Evolutionary conservation across 2,113 vertebrate species (phyloP), one percentile per base, ranked within the genome.

Genomic region (Tenebrosternarchus preto): DNA sequence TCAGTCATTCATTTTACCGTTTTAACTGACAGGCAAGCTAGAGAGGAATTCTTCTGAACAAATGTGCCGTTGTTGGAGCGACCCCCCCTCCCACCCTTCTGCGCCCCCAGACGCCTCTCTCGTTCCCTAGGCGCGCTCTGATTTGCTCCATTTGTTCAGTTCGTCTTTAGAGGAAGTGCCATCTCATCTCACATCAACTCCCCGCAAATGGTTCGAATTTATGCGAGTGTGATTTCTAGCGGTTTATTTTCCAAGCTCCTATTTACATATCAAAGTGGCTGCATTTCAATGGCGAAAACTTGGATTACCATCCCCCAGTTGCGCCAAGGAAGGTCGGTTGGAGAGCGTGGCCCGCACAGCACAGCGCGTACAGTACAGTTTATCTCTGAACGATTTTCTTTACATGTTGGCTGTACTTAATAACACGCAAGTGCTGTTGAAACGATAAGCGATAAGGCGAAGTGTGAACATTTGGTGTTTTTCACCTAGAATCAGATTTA

Each of bases 221-320:
- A 50, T 50, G 43, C 43, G 43, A 68, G 90, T 93, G 91, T 90
- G 91, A 92, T 90, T 92, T 90, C 88, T 91, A 83, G 87, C 89
- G 55, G 87, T 75, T 90, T 90, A 33, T 53, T 92, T 90, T 91
- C 87, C 88, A 89, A 86, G 88, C 86, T 76, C 77, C 77, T 86
- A 93, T 93, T 92, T 93, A 88, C 91, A 93, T 93, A 91, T 92
- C 91, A 93, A 93, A 93, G 92, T 92, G 90, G 88, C 85, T 87
- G 89, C 88, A 15, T 50, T 50, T 50, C 43, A 50, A 50, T 50
- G 43, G 43, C 43, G 43, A 80, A 61, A 80, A 66, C 39, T 66
- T 73, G 46, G 63, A 46, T 60, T 27, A 29, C 43, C 50, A 39
- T n/a, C 50, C 22, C 59, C 17, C 43, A 12, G 43, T 15, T 50